Evolutionary conservation across 2,888 invertebrate species (phyloP).

Genomic region (Tetragonula carbonaria): DNA sequence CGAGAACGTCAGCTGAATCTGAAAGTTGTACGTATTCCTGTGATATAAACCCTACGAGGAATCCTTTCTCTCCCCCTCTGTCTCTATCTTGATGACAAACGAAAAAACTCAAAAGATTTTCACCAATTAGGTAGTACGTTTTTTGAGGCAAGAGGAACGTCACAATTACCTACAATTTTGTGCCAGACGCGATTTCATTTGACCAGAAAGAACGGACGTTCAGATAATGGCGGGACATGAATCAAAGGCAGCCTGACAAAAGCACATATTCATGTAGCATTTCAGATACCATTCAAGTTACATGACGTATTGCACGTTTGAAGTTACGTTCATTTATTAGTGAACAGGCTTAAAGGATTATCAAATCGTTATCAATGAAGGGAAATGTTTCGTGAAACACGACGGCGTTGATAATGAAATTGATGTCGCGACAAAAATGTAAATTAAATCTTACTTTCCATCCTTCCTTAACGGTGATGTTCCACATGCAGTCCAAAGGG

Average conservation of each 20-base stretch:
- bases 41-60: neutral
- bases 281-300: constrained; percentile 4
- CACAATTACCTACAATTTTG: constrained; percentile 14
- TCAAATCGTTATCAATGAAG: neutral
- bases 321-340: neutral
- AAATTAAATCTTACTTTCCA: constrained; percentile 86
- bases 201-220: constrained; percentile 4
- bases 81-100: neutral
- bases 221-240: neutral
- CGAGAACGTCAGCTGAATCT: constrained; percentile 90
- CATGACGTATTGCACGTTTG: neutral
- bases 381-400: neutral
- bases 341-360: neutral
- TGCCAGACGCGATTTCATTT: constrained; percentile 10
- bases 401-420: neutral
- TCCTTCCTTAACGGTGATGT: constrained; percentile 87
- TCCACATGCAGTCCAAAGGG: constrained; percentile 91
- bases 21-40: constrained; percentile 61
- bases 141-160: neutral
- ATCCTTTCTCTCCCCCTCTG: neutral
- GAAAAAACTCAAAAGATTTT: constrained; percentile 10
- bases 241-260: constrained; percentile 14
- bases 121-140: constrained; percentile 39
- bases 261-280: neutral
- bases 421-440: neutral